Evolutionary conservation across 2,888 invertebrate genomes (phyloP), one percentile per base, ranked within the genome.

Genomic region (Toxonevra muliebris): DNA sequence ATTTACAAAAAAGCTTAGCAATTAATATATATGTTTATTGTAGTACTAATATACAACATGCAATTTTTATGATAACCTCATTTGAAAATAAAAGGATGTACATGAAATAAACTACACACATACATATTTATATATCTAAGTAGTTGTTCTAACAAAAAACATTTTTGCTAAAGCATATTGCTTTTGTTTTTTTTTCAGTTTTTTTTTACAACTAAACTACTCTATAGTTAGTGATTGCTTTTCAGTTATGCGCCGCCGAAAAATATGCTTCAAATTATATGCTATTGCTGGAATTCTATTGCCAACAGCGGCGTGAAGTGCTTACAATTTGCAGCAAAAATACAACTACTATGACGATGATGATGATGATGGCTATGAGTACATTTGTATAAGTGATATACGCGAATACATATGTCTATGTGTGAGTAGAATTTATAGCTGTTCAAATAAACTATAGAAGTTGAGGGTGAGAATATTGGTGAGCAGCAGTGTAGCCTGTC

Each of bases 391-490:
- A 62, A 4, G 7, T 5, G 42, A 20, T 63, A 40, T 42, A 45
- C n/a, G 40, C 3, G 48, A 40, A 50, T 20, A 43, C 17, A 12
- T 64, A 30, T 65, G 19, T 43, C n/a, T 45, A 15, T 60, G 15
- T 64, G 17, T 69, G 66, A 54, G 62, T 65, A 63, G 65, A 61
- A 69, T 70, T 64, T 66, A 67, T 70, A 69, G 67, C 60, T 69
- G 71, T 59, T 41, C 65, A 65, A 65, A 65, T 65, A 65, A 65
- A 65, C 50, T 42, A 20, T 50, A 11, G 48, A 48, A 15, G 13
- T 48, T 13, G 48, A 48, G 48, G 13, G 5, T 13, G 48, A 48
- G 13, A 5, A 5, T 8, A 8, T 10, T 48, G 15, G 48, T 43
- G 30, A 20, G 17, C 54, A n/a, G 20, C 54, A 19, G 17, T 9